phyloP scores from a whole-genome alignment of 2,888 invertebrate genomes.

The Apamea epomidion region DNA sequence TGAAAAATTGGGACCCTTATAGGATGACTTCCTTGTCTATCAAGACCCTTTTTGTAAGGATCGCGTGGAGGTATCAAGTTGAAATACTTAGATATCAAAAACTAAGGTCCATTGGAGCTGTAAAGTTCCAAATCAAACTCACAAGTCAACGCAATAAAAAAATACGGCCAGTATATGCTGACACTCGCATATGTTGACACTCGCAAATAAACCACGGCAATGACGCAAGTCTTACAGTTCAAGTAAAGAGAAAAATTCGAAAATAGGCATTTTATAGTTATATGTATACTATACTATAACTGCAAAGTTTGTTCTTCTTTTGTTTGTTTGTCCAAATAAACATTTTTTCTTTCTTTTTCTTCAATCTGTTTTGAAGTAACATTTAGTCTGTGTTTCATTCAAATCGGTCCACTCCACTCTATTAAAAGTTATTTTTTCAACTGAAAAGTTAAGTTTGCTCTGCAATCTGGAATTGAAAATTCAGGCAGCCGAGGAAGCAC shows the following conservation, averaged over 20 bases:
- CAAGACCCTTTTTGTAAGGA: neutral
- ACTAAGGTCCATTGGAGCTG: neutral
- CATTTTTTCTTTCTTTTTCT: too few relatives aligned
- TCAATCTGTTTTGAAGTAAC: neutral
- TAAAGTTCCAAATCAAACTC: neutral
- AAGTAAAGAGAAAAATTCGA: neutral
- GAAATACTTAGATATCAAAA: neutral
- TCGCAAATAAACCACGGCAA: neutral
- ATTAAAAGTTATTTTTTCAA: neutral
- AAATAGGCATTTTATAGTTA: neutral
- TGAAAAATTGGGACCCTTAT: neutral
- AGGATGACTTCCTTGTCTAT: neutral
- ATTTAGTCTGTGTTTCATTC: neutral
- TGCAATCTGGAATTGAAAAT: neutral
- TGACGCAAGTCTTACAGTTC: neutral
- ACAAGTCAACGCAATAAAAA: neutral
- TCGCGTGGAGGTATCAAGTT: too few relatives aligned
- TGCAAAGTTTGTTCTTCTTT: neutral
- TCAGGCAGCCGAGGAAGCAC: neutral
- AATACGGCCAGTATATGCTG: neutral
- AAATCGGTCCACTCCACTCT: neutral
- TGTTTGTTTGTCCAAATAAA: too few relatives aligned
- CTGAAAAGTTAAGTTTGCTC: neutral
- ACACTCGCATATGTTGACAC: neutral
- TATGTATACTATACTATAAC: neutral